These are phyloP conservation scores for Drosophila mayri DNA, from an alignment of 1,140 invertebrate genomes.

Conservation along the genomic window DNA sequence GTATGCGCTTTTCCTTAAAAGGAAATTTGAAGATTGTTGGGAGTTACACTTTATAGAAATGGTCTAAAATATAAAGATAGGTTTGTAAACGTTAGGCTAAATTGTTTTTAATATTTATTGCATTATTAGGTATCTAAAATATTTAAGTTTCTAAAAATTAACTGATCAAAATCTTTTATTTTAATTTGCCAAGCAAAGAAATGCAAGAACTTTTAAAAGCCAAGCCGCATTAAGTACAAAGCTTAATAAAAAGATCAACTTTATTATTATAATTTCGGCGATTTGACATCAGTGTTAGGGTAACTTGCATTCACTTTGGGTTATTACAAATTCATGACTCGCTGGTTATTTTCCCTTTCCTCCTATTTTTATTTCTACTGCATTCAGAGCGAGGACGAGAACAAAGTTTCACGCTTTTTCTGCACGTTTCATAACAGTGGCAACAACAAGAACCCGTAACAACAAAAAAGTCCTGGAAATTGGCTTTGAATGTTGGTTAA, in stretches of 20 bases:
- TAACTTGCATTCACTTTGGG: conserved; percentile 18
- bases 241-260: conserved; percentile 6
- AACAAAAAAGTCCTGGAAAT: conserved; percentile 32
- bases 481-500: conserved; percentile 56
- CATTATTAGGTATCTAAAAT: too few relatives aligned
- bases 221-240: background rate
- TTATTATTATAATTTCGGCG: conserved; percentile 8
- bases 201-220: background rate
- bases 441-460: conserved; percentile 9
- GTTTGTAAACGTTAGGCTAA: too few relatives aligned
- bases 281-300: conserved; percentile 9
- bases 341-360: background rate
- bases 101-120: too few relatives aligned
- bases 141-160: too few relatives aligned
- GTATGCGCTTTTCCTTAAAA: background rate
- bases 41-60: background rate
- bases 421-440: conserved; percentile 18
- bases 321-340: conserved; percentile 21
- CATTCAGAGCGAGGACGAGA: conserved; percentile 13
- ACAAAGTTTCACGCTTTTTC: conserved; percentile 17
- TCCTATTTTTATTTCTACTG: background rate
- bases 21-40: background rate
- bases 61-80: too few relatives aligned
- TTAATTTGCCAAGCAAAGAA: background rate
- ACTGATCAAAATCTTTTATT: too few relatives aligned